Evolutionary conservation across 53 echinoderm and acorn worm genomes (phyloP).

Genomic region (Echinarachnius parma): DNA sequence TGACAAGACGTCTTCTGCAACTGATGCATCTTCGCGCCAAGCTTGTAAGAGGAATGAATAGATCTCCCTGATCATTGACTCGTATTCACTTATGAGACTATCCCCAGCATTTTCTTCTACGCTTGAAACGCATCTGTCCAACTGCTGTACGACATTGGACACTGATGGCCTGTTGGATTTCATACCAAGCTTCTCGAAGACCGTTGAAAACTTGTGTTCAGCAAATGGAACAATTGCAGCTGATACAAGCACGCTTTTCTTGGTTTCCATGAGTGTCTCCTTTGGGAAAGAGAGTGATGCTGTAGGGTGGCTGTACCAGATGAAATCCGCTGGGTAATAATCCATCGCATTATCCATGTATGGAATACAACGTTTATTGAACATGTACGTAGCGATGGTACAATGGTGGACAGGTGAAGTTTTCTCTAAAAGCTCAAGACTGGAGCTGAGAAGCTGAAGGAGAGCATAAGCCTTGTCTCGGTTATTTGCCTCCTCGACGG

Average conservation of each 20-base stretch:
- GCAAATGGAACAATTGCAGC: slow-evolving; percentile 5
- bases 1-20: background rate
- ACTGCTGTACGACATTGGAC: slow-evolving; percentile 6
- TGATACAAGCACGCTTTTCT: background rate
- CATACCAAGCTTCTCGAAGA: background rate
- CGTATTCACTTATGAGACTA: background rate
- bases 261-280: slow-evolving; percentile 1
- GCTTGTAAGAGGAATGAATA: slow-evolving; percentile 20
- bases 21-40: background rate
- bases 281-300: slow-evolving; percentile 5
- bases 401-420: background rate
- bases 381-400: slow-evolving; percentile 2
- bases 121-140: background rate
- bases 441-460: background rate
- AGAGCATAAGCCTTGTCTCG: background rate
- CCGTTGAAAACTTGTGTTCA: background rate
- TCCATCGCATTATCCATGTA: background rate
- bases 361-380: slow-evolving; percentile 7
- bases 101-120: background rate
- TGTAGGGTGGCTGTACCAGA: background rate
- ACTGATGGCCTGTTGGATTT: background rate
- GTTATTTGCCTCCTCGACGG: slow-evolving; percentile 1
- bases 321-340: slow-evolving; percentile 5
- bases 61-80: slow-evolving; percentile 12
- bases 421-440: background rate